A percentile compares a stretch with the other conserved stretches of the same genome.
Evolutionary conservation across 2,113 vertebrate species (phyloP).

Genomic region (Condylura cristata): DNA sequence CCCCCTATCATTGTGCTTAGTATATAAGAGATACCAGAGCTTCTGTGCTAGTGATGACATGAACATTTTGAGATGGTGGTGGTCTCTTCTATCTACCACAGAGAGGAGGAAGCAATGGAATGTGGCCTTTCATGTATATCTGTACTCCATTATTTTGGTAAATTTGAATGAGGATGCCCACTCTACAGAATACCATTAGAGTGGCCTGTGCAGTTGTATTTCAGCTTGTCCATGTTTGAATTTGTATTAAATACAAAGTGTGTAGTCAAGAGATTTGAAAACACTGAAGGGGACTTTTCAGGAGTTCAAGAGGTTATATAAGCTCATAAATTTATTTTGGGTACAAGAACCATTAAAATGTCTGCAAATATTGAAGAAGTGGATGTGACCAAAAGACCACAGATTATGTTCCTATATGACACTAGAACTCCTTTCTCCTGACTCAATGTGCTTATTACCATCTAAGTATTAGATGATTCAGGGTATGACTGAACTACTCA

Average conservation of each 20-base stretch:
- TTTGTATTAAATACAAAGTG: slow-evolving; percentile 95
- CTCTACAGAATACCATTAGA: slow-evolving; percentile 91
- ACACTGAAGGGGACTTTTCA: slow-evolving; percentile 92
- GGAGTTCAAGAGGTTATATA: slow-evolving; percentile 90
- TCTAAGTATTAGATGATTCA: background rate
- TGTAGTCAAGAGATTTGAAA: slow-evolving; percentile 93
- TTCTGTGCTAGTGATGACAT: background rate
- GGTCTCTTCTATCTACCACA: background rate
- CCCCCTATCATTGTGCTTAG: background rate
- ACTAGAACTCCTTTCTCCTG: background rate
- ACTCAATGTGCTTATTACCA: background rate
- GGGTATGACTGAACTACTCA: background rate
- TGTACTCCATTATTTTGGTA: slow-evolving; percentile 93
- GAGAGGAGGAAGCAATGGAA: background rate
- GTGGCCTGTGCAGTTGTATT: slow-evolving; percentile 95
- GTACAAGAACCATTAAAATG: slow-evolving; percentile 95
- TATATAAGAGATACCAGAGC: background rate
- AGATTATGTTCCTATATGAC: slow-evolving; percentile 86
- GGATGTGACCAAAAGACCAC: slow-evolving; percentile 95
- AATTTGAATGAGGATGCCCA: slow-evolving; percentile 83
- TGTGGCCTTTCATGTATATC: slow-evolving; percentile 80
- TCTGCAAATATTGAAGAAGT: slow-evolving; percentile 94
- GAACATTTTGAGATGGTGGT: background rate
- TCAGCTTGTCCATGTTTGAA: slow-evolving; percentile 93
- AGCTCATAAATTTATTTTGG: slow-evolving; percentile 96